phyloP scores from a whole-genome alignment of 2,113 vertebrate species.

The Sprattus sprattus region DNA sequence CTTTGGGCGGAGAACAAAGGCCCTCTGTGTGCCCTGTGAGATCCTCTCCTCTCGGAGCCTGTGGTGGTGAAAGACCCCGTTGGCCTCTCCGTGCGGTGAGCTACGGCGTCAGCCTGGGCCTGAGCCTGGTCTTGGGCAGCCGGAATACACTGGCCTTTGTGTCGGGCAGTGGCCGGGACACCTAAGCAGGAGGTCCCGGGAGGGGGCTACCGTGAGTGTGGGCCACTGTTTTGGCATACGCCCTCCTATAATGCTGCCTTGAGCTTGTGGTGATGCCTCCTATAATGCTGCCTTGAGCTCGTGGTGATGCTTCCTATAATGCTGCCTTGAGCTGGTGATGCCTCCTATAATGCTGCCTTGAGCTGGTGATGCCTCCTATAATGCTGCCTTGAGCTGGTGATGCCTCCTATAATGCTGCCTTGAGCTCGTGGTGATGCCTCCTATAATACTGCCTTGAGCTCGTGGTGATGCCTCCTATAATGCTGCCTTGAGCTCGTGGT shows the following conservation, averaged over 20 bases:
- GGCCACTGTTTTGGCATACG: not conserved
- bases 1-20: constrained; percentile 77
- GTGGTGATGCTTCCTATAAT: not conserved
- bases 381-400: too few species aligned
- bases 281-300: too few species aligned
- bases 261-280: not conserved
- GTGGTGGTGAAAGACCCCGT: constrained; percentile 53
- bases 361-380: too few species aligned
- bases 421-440: too few species aligned
- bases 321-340: too few species aligned
- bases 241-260: not conserved
- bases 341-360: not conserved
- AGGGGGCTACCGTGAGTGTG: not conserved
- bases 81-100: constrained; percentile 42
- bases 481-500: too few species aligned
- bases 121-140: constrained; percentile 44
- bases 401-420: not conserved
- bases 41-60: constrained; percentile 58
- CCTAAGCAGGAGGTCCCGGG: constrained; percentile 31
- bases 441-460: not conserved
- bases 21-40: constrained; percentile 61
- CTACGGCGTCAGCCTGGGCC: too few species aligned
- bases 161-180: constrained; percentile 41
- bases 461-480: too few species aligned
- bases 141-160: constrained; percentile 40